Evolutionary conservation across 2,113 vertebrate species (phyloP), one percentile per base, ranked within the genome.

Genomic region (Trachemys scripta): DNA sequence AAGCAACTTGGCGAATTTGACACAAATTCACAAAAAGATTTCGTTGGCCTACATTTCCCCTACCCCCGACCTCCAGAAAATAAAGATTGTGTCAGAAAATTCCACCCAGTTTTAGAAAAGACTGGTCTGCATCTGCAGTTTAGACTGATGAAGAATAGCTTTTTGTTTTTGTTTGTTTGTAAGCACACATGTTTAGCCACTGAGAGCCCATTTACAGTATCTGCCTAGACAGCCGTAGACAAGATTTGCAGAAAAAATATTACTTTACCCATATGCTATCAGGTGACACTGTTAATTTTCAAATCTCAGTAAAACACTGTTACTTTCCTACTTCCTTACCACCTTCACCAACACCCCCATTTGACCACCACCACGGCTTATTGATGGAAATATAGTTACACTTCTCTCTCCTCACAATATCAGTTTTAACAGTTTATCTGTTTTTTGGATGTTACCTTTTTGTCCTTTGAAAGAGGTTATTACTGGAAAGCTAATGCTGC

Each of bases 401-500:
- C 38, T 92, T 76, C 92, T 91, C 54, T 91, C 5, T 91, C 85
- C 94, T 95, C 29, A 93, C 17, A 17, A 14, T 85, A 89, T 95
- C 95, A 93, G 65, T 96, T 89, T 80, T 93, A 95, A 80, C 95
- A 96, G 79, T 94, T 95, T 90, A n/a, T 80, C 9, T 89, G 92
- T 85, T 91, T 96, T 79, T 91, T 92, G 82, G 84, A 6, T 49
- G 59, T 85, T 22, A 92, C 93, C 72, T 96, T 88, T 95, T 97
- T 97, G 95, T 97, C 88, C 90, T 98, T 97, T 85, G 88, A 93
- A 95, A 94, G 31, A 96, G 57, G 59, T 93, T 96, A 76, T 75
- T 95, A 96, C 47, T 83, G 82, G 89, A 95, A 97, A 98, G 95
- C 35, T 94, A 98, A 95, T 72, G 79, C 84, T 56, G 95, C 65